A percentile compares a stretch with the other conserved stretches of the same genome.
phyloP scores from a whole-genome alignment of 2,113 vertebrate species.

The Eudorcas thomsonii region DNA sequence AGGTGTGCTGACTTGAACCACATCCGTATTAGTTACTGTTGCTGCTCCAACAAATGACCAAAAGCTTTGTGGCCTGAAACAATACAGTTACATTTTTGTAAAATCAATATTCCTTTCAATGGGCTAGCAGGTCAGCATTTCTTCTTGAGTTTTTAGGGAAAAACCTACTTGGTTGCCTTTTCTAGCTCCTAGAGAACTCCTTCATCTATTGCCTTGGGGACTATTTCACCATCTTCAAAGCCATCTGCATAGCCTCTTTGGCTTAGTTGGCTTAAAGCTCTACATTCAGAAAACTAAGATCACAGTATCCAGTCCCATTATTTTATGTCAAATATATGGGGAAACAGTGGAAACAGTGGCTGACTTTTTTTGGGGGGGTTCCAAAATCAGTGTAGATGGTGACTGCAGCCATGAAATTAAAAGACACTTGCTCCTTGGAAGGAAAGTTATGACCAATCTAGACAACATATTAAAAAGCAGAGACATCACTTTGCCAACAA shows the following conservation, averaged over 20 bases:
- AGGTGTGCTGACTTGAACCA: neutral
- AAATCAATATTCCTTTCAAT: neutral
- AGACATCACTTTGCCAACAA: neutral
- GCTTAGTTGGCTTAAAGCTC: neutral
- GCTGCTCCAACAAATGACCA: neutral
- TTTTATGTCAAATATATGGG: neutral
- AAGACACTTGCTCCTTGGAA: neutral
- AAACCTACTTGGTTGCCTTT: neutral
- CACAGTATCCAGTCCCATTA: neutral
- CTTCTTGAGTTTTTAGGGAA: neutral
- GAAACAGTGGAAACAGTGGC: neutral
- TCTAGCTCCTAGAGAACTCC: neutral
- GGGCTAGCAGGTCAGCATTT: neutral
- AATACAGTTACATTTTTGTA: neutral
- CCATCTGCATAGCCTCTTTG: neutral
- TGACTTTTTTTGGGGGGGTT: fast-evolving
- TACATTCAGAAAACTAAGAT: neutral
- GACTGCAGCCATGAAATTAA: neutral
- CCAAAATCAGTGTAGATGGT: neutral
- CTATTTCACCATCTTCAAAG: neutral
- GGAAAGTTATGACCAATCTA: neutral
- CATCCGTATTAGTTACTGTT: neutral
- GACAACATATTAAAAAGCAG: neutral
- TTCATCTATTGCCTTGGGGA: neutral
- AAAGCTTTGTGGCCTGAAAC: neutral